These are phyloP conservation scores for Acleris emargana DNA, from an alignment of 2,888 invertebrate species.

Conservation along the genomic window DNA sequence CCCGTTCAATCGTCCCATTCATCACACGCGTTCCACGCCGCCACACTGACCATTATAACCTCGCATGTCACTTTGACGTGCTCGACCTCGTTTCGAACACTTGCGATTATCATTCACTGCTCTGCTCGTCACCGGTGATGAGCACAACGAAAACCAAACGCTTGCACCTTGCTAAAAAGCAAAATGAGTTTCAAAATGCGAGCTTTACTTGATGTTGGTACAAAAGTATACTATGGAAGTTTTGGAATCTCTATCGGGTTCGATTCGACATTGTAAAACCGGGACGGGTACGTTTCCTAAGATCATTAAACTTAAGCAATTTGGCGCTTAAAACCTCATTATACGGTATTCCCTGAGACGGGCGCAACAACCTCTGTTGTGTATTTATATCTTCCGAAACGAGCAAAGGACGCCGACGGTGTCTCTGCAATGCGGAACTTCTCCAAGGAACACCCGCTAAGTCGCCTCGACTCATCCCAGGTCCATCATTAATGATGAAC, in stretches of 20 bases:
- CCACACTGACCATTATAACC: constrained; percentile 33
- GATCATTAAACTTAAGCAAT: constrained; percentile 26
- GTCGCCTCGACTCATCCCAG: constrained; percentile 19
- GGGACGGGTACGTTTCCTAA: neutral
- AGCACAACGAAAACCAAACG: constrained; percentile 20
- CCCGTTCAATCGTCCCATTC: constrained; percentile 10
- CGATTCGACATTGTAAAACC: neutral
- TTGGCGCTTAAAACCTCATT: constrained; percentile 28
- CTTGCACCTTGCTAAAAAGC: neutral
- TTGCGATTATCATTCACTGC: constrained; percentile 35
- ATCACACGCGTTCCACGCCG: constrained; percentile 25
- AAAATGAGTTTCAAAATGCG: neutral
- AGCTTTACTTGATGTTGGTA: neutral
- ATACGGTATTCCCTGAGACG: constrained; percentile 25
- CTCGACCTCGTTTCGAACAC: constrained; percentile 36
- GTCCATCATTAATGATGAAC: constrained; percentile 40
- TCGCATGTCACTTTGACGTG: constrained; percentile 34
- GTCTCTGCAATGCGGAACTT: constrained; percentile 36
- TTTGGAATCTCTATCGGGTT: neutral
- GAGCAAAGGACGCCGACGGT: constrained; percentile 22
- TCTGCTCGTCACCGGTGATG: constrained; percentile 22
- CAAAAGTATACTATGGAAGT: constrained; percentile 1
- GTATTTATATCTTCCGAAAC: constrained; percentile 34
- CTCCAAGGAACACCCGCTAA: constrained; percentile 37
- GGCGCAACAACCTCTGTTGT: constrained; percentile 27